phyloP scores from a whole-genome alignment of 1,140 invertebrate genomes.

The Zophobas morio region DNA sequence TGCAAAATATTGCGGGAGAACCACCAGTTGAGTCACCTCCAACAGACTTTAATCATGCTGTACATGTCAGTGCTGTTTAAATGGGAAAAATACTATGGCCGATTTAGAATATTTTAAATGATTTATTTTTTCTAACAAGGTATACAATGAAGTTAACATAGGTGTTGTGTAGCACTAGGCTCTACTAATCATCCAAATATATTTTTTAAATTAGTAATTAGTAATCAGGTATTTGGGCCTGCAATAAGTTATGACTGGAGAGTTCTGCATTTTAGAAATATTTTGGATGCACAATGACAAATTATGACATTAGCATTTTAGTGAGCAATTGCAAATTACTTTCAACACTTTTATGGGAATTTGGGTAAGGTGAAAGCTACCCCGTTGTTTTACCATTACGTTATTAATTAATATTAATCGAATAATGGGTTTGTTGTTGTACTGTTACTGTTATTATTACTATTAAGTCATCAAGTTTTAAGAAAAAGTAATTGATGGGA shows the following conservation, averaged over 20 bases:
- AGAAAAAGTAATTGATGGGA: too few species aligned
- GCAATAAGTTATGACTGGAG: background rate
- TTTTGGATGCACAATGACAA: background rate
- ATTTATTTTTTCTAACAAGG: slow-evolving; percentile 46
- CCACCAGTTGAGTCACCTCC: slow-evolving; percentile 46
- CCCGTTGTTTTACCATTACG: too few species aligned
- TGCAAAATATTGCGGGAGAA: slow-evolving; percentile 52
- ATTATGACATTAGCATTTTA: background rate
- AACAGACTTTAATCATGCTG: slow-evolving; percentile 58
- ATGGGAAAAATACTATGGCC: slow-evolving; percentile 17
- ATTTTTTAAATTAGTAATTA: slow-evolving; percentile 18
- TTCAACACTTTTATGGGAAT: too few species aligned
- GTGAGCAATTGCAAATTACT: too few species aligned
- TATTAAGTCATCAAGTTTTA: too few species aligned
- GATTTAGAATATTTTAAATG: slow-evolving; percentile 26
- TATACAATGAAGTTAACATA: slow-evolving; percentile 39
- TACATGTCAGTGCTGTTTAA: slow-evolving; percentile 66
- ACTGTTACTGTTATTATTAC: too few species aligned
- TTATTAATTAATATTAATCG: too few species aligned
- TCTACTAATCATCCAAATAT: slow-evolving; percentile 15
- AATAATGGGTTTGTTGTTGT: too few species aligned
- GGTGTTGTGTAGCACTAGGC: slow-evolving; percentile 22
- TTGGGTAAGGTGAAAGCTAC: too few species aligned
- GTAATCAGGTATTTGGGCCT: slow-evolving; percentile 7
- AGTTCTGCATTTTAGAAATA: background rate